phyloP scores from a whole-genome alignment of 1,140 invertebrate genomes.

The Ladona fulva region DNA sequence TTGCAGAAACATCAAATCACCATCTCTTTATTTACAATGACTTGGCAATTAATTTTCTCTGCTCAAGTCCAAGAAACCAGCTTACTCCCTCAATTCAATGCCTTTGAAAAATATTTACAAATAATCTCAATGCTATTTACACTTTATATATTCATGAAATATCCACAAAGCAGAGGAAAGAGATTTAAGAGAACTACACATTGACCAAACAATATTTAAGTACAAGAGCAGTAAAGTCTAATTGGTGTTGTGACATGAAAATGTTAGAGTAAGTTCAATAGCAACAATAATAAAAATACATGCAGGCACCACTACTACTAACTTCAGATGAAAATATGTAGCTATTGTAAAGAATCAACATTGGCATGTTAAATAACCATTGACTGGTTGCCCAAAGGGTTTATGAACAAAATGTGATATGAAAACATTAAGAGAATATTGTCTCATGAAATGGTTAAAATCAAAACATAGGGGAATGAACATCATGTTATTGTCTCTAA shows the following conservation, averaged over 20 bases:
- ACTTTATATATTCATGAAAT: background rate
- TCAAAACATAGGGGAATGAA: background rate
- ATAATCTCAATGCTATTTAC: conserved; percentile 7
- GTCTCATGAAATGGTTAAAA: too few relatives aligned
- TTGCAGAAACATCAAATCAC: background rate
- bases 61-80: too few relatives aligned
- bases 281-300: too few relatives aligned
- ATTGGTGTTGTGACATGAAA: background rate
- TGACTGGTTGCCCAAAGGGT: too few relatives aligned
- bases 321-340: too few relatives aligned
- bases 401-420: too few relatives aligned
- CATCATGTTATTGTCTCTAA: background rate
- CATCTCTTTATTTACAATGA: background rate
- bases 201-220: background rate
- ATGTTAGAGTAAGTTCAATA: background rate
- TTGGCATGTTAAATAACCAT: too few relatives aligned
- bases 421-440: too few relatives aligned
- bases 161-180: background rate
- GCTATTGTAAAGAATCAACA: too few relatives aligned
- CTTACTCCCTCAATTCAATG: background rate
- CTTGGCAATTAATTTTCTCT: background rate
- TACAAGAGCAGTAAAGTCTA: background rate
- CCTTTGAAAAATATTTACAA: conserved; percentile 6
- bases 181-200: background rate
- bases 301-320: too few relatives aligned